A percentile compares a stretch with the other conserved stretches of the same genome.
phyloP scores from a whole-genome alignment of 2,888 invertebrate species.

The Chloroclysta siterata region DNA sequence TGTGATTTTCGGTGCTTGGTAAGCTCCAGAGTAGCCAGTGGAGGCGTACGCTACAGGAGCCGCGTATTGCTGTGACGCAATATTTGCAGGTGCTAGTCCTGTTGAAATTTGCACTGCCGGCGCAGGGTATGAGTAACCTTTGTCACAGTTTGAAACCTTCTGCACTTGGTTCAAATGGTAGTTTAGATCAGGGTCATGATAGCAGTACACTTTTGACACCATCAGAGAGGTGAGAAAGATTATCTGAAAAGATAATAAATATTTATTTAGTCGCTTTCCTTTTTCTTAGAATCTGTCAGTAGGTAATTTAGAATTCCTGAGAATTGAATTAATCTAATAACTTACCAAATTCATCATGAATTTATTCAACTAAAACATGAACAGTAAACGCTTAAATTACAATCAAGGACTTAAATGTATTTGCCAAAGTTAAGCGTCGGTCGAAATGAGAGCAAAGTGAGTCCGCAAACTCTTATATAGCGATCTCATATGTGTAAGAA shows the following conservation, averaged over 20 bases:
- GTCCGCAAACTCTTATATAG: constrained; percentile 81
- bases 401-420: constrained; percentile 65
- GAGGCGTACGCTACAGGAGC: constrained; percentile 41
- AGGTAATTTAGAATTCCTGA: not conserved
- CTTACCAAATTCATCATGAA: constrained; percentile 72
- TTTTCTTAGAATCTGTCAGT: not conserved
- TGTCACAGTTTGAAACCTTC: constrained; percentile 63
- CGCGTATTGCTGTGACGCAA: constrained; percentile 45
- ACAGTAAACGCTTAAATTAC: constrained; percentile 37
- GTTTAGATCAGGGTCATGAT: constrained; percentile 79
- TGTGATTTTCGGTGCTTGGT: constrained; percentile 63
- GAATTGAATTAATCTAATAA: constrained; percentile 32
- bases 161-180: constrained; percentile 76
- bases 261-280: not conserved
- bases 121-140: constrained; percentile 83
- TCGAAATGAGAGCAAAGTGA: constrained; percentile 83
- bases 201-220: constrained; percentile 63
- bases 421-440: constrained; percentile 77
- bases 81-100: constrained; percentile 54
- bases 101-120: constrained; percentile 82
- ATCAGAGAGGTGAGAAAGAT: constrained; percentile 55
- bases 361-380: constrained; percentile 37
- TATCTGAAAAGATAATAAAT: constrained; percentile 63
- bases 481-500: constrained; percentile 83
- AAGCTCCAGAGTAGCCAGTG: constrained; percentile 52